phyloP scores from a whole-genome alignment of 1,140 invertebrate species.

The Cydia splendana region DNA sequence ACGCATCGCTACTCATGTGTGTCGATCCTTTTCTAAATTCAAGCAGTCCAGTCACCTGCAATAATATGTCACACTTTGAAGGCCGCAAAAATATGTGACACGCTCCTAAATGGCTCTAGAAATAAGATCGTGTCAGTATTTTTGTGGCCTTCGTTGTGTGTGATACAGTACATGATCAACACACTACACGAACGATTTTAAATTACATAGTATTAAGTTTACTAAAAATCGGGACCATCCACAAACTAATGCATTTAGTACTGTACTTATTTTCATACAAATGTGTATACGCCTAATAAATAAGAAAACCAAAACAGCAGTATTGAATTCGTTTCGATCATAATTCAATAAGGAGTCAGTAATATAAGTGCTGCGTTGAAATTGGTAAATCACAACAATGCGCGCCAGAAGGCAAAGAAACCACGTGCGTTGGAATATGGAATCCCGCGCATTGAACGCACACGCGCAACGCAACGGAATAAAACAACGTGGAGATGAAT shows the following conservation, averaged over 20 bases:
- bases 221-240: too few relatives aligned
- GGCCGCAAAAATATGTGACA: too few relatives aligned
- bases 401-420: slow-evolving; percentile 28
- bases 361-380: slow-evolving; percentile 19
- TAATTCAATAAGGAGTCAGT: slow-evolving; percentile 22
- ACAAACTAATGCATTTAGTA: not conserved
- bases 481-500: slow-evolving; percentile 17
- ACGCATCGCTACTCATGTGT: too few relatives aligned
- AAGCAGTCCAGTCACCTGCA: too few relatives aligned
- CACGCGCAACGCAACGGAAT: not conserved
- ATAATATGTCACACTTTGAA: too few relatives aligned
- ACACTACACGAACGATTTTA: too few relatives aligned
- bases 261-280: not conserved
- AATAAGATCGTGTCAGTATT: too few relatives aligned
- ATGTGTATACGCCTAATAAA: not conserved
- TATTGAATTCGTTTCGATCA: slow-evolving; percentile 9
- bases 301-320: not conserved
- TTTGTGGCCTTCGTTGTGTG: too few relatives aligned
- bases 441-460: slow-evolving; percentile 23
- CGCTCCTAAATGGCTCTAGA: too few relatives aligned
- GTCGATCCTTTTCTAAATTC: too few relatives aligned
- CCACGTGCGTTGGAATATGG: slow-evolving; percentile 25
- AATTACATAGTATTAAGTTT: too few relatives aligned
- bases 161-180: too few relatives aligned
- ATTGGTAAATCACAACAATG: slow-evolving; percentile 30